Conservation (phyloP, 2,113 vertebrate genomes). For the Platysternon megacephalum region DNA sequence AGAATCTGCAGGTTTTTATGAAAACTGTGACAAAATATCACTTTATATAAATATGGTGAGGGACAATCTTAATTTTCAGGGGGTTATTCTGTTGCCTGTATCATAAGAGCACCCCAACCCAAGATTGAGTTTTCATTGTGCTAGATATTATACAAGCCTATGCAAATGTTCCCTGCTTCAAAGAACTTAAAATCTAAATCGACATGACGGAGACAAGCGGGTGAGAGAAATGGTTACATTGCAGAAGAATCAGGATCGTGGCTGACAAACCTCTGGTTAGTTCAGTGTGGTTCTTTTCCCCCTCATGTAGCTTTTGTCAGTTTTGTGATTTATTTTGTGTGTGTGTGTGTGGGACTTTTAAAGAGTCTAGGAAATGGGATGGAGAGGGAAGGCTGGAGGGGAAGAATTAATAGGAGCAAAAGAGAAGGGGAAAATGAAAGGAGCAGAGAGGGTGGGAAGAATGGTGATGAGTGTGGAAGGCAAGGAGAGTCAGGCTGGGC, state of each 20-base stretch:
- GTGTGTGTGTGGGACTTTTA: no score
- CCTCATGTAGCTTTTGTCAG: background rate
- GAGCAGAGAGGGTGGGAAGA: background rate
- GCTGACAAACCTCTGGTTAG: no score
- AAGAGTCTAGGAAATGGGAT: background rate
- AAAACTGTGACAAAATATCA: background rate
- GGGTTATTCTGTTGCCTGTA: background rate
- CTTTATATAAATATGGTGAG: background rate
- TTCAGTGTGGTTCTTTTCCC: background rate
- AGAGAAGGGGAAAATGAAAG: background rate
- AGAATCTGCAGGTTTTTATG: background rate
- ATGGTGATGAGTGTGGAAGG: background rate
- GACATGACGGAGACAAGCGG: background rate
- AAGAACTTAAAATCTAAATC: background rate
- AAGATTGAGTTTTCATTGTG: background rate
- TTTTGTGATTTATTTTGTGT: fast-evolving
- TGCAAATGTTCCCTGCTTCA: background rate
- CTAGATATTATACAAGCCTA: background rate
- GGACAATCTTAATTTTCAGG: background rate
- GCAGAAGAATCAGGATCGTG: background rate
- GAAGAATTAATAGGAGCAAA: no score
- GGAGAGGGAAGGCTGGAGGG: no score
- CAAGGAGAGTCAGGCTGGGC: background rate
- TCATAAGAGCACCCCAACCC: background rate
- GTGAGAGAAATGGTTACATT: background rate